Evolutionary conservation across 1,140 invertebrate genomes (phyloP), one percentile per base, ranked within the genome.

Genomic region (Lasioglossum baleicum): DNA sequence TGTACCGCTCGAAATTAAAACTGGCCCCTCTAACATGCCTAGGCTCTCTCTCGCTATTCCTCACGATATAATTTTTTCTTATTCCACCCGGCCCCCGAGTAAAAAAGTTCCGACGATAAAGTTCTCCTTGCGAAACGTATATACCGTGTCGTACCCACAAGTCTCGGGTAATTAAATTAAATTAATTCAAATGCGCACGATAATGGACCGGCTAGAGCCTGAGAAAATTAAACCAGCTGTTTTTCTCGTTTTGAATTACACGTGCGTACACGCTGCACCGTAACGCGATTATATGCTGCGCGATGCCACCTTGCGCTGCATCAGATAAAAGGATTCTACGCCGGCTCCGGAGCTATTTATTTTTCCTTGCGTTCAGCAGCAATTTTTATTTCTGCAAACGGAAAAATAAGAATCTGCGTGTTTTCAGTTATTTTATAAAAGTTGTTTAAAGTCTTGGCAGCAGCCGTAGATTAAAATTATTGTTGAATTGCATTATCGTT

Each of bases 1-100:
- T 71, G 44, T 64, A 42, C 51, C 40, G 31, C 67, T 63, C n/a
- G 75, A 71, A 77, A 77, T 77, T 77, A 77, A 77, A 77, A 71
- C 67, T 44, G 17, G 26, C 15, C 66, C 66, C 40, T 26, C 7
- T 22, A 15, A 31, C 51, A 42, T 40, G 31, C 20, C 31, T 7
- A 15, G 22, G 31, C 15, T 35, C 17, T 13, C 15, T 35, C 17
- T 13, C 51, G 17, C 51, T 53, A 67, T 56, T 69, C 58, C 31
- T 69, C 65, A 60, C 58, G 61, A 22, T 60, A 60, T 60, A 60
- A 76, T 42, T 56, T 69, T 48, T 40, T 48, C 66, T 58, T 61
- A 76, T 70, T 69, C 53, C 20, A 15, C 17, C 13, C 6, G 51
- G 17, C 15, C n/a, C n/a, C n/a, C 6, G 3, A 26, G 51, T 15